Evolutionary conservation across 1,140 invertebrate genomes (phyloP).

Genomic region (Belonocnema kinseyi): DNA sequence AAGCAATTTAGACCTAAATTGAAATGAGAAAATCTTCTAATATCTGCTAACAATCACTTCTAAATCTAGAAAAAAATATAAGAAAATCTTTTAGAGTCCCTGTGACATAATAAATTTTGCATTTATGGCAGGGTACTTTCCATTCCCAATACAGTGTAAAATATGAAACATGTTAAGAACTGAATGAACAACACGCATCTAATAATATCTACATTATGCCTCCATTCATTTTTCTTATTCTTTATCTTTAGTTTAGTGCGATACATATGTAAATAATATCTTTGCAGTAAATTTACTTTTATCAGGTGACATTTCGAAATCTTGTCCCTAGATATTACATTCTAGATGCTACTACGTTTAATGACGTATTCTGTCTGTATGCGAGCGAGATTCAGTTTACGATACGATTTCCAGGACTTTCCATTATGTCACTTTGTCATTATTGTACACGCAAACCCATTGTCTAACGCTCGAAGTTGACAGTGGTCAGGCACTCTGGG

Average conservation of each 20-base stretch:
- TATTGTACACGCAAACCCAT: conserved; percentile 15
- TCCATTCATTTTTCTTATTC: neutral
- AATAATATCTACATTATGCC: neutral
- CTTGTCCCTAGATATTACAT: neutral
- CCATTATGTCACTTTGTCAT: conserved; percentile 35
- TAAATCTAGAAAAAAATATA: no score
- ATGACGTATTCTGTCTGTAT: neutral
- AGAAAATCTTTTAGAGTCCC: no score
- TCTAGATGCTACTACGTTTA: neutral
- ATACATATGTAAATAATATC: neutral
- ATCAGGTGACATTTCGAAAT: no score
- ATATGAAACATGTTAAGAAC: conserved; percentile 9
- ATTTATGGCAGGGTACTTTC: no score
- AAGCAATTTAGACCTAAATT: no score
- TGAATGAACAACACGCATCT: conserved; percentile 1
- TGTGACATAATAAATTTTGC: no score
- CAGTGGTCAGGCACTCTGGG: conserved; percentile 23
- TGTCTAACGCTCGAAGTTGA: conserved; percentile 29
- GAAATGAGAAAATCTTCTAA: no score
- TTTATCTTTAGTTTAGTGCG: neutral
- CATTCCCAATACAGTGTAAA: neutral
- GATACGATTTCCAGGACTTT: conserved; percentile 17
- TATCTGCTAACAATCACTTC: no score
- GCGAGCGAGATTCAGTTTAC: neutral
- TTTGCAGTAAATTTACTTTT: neutral